Conservation (phyloP, 1,140 invertebrate species). For the Scaptomyza graminum region DNA sequence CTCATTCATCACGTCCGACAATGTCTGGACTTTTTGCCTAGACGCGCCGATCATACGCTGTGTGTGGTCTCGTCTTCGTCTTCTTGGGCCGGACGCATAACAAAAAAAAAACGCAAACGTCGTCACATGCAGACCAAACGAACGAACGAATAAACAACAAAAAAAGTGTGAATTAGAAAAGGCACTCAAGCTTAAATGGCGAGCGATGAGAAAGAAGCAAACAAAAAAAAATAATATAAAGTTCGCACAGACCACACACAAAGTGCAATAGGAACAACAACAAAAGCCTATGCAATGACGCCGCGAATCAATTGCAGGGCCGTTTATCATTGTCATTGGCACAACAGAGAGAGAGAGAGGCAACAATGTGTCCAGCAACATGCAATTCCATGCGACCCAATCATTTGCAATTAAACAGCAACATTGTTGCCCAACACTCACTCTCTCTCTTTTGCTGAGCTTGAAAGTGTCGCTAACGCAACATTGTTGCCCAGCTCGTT, state of each 20-base stretch:
- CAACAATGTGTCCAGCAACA: constrained; percentile 6
- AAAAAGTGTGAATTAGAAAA: constrained; percentile 82
- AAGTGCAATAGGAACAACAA: constrained; percentile 8
- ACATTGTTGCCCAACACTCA: constrained; percentile 39
- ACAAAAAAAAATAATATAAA: constrained; percentile 6
- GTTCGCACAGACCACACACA: constrained; percentile 44
- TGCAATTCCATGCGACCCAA: neutral
- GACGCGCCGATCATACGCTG: constrained; percentile 18
- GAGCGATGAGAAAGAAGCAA: constrained; percentile 53
- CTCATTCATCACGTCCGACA: constrained; percentile 75
- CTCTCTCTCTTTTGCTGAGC: neutral
- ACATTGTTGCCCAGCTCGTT: constrained; percentile 48
- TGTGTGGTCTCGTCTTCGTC: constrained; percentile 62
- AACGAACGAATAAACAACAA: constrained; percentile 13
- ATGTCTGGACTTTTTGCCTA: constrained; percentile 39
- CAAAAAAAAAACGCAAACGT: constrained; percentile 46
- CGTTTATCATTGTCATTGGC: constrained; percentile 59
- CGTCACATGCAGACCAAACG: constrained; percentile 29
- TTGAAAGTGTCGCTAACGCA: constrained; percentile 19
- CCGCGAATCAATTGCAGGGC: constrained; percentile 53
- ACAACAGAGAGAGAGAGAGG: constrained; percentile 3
- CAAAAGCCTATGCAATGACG: neutral
- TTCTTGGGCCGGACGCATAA: constrained; percentile 28
- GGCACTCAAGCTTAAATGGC: constrained; percentile 78
- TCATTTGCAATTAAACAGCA: constrained; percentile 20